A percentile compares a stretch with the other conserved stretches of the same genome.
Conservation (phyloP, 2,888 invertebrate genomes). For the Matsumyia berberina region DNA sequence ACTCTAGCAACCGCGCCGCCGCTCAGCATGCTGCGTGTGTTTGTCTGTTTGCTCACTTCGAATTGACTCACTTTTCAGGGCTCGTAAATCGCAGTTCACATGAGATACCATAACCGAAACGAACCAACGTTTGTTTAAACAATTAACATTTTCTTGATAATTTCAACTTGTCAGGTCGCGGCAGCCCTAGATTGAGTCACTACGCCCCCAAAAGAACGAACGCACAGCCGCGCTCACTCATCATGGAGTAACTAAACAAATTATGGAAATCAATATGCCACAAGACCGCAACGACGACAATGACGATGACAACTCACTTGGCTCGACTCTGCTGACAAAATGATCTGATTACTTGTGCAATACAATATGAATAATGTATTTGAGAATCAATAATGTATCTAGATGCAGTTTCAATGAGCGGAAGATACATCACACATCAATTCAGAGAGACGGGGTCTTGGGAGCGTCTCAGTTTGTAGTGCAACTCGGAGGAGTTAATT, state of each 20-base stretch:
- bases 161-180: slow-evolving; percentile 26
- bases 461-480: slow-evolving; percentile 33
- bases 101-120: slow-evolving; percentile 2
- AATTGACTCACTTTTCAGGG: slow-evolving; percentile 36
- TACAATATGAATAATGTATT: slow-evolving; percentile 75
- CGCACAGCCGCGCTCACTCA: neutral
- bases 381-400: slow-evolving; percentile 74
- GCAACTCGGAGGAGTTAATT: slow-evolving; percentile 49
- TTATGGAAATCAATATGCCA: slow-evolving; percentile 75
- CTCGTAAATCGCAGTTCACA: slow-evolving; percentile 45
- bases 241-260: slow-evolving; percentile 57
- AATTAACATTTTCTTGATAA: slow-evolving; percentile 59
- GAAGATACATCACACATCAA: slow-evolving; percentile 34
- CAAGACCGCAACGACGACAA: slow-evolving; percentile 52
- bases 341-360: slow-evolving; percentile 75
- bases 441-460: neutral
- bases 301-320: slow-evolving; percentile 71
- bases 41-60: slow-evolving; percentile 32
- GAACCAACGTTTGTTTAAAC: slow-evolving; percentile 41
- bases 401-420: slow-evolving; percentile 72
- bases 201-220: slow-evolving; percentile 21
- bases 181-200: slow-evolving; percentile 37
- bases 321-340: slow-evolving; percentile 63
- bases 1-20: slow-evolving; percentile 31
- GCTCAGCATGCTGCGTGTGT: neutral